Conservation (phyloP, 2,797 vertebrate genomes). For the Cetoscarus ocellatus region DNA sequence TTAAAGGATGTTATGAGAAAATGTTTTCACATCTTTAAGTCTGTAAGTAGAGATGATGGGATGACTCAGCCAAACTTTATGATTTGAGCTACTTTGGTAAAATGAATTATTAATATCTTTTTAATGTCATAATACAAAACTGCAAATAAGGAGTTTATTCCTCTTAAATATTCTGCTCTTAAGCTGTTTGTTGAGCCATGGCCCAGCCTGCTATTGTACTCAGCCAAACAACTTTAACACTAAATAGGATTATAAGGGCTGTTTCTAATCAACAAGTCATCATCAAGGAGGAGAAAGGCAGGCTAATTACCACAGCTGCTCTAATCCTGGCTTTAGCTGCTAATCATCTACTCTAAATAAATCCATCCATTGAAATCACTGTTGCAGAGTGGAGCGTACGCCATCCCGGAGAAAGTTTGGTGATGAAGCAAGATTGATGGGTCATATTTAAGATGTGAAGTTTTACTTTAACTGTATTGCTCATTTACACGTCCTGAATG, state of each 20-base stretch:
- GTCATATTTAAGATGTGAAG: too few species aligned
- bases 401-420: not conserved
- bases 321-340: constrained; percentile 37
- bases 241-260: constrained; percentile 41
- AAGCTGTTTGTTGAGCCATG: not conserved
- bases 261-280: constrained; percentile 26
- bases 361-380: constrained; percentile 10
- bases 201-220: constrained; percentile 18
- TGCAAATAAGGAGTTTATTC: not conserved
- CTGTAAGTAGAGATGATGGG: not conserved
- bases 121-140: not conserved
- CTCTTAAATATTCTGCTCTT: not conserved
- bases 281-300: constrained; percentile 24
- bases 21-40: not conserved
- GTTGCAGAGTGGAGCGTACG: not conserved
- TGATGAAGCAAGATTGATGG: too few species aligned
- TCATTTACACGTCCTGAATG: too few species aligned
- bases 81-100: not conserved
- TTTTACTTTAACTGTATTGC: too few species aligned
- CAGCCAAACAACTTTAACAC: constrained; percentile 34
- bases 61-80: too few species aligned
- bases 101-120: not conserved
- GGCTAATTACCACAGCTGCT: constrained; percentile 33
- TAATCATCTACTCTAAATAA: constrained; percentile 23
- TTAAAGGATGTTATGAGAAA: too few species aligned